These are phyloP conservation scores for Jacana jacana DNA, from an alignment of 2,113 vertebrate species.

Conservation along the genomic window DNA sequence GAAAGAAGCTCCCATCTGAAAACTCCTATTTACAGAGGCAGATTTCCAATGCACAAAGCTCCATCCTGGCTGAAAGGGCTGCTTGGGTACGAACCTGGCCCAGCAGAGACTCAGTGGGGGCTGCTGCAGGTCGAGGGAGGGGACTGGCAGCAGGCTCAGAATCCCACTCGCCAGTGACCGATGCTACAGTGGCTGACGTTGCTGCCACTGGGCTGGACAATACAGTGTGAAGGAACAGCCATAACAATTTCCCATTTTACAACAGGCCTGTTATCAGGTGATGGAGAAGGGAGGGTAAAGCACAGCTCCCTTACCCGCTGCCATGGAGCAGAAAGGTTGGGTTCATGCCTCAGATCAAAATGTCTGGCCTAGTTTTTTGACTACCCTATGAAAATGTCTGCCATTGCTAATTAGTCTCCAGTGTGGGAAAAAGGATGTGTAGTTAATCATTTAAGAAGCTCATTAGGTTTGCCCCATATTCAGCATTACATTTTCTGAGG, in stretches of 20 bases:
- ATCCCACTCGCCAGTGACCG: fast-evolving
- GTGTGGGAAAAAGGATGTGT: background rate
- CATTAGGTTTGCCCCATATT: background rate
- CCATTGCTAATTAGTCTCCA: background rate
- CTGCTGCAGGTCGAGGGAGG: background rate
- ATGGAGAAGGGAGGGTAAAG: background rate
- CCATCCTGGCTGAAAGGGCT: background rate
- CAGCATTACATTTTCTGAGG: background rate
- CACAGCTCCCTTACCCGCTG: background rate
- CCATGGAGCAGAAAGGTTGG: fast-evolving
- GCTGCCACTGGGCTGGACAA: background rate
- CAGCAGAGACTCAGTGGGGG: background rate
- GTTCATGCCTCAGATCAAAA: background rate
- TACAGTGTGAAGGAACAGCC: background rate
- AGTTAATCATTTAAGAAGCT: conserved; percentile 25
- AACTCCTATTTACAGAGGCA: background rate
- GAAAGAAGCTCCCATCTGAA: background rate
- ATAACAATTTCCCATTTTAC: too few relatives aligned
- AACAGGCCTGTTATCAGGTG: background rate
- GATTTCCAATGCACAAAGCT: background rate
- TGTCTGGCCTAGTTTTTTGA: background rate
- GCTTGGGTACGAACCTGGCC: background rate
- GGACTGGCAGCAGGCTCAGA: background rate
- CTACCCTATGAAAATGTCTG: background rate
- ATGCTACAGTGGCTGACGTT: fast-evolving